Evolutionary conservation across 2,797 vertebrate species (phyloP), one percentile per base, ranked within the genome.

Genomic region (Natrix natrix): DNA sequence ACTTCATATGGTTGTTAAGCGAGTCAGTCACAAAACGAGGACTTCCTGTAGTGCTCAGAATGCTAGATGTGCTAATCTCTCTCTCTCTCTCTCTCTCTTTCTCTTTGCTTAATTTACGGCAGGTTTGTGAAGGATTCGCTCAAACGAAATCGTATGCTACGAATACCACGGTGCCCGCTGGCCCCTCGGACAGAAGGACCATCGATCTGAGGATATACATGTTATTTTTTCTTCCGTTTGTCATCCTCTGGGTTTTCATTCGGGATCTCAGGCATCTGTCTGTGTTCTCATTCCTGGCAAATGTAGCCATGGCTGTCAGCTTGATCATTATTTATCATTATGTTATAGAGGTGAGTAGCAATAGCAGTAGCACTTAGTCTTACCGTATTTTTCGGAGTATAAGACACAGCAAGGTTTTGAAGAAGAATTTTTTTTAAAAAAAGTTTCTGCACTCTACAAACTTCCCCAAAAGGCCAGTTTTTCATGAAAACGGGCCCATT

Each of bases 301-400:
- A 99, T 94, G 0, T 98, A 60, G 98, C 98, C 95, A 99, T 99
- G 98, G 98, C 98, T 43, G 83, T 98, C 95, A 99, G 98, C 95
- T 97, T 99, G 59, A 96, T 98, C 43, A 98, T 99, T 93, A 98
- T 99, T 97, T 99, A 98, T 96, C 97, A 98, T 28, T 98, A 98
- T 48, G 96, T 99, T 69, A 57, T 98, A 91, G 96, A 95, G 92
- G 98, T 99, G 95, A 98, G 98, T 98, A 63, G 61, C 61, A 63
- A 63, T 13, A 63, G 22, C 59, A 24, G 1, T 59, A 20, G 24
- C 3, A 8, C 61, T 63, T 11, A 26, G 60, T 26, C 60, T 11
- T 52, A 52, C 48, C 48, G 5, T 52, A 52, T 52, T 52, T 52
- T 52, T 52, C 48, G 5, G 48, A 52, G 48, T 52, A 52, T 52